phyloP scores from a whole-genome alignment of 2,797 vertebrate genomes.

The Falco novaeseelandiae region DNA sequence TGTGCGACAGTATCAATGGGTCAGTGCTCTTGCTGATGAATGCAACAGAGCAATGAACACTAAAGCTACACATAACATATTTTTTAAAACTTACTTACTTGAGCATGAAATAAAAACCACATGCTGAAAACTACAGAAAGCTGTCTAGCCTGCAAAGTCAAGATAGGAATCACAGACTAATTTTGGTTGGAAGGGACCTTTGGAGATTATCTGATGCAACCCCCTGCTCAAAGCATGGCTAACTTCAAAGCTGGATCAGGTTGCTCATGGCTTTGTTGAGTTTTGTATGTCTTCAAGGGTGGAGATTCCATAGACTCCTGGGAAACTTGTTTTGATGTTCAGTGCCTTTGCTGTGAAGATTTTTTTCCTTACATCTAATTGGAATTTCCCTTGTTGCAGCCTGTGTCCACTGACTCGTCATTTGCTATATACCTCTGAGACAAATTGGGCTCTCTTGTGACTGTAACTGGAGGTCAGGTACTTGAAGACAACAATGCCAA shows the following conservation, averaged over 20 bases:
- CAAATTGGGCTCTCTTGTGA: background rate
- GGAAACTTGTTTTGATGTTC: background rate
- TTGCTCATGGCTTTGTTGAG: background rate
- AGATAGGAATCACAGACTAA: background rate
- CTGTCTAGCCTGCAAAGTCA: background rate
- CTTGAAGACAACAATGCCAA: background rate
- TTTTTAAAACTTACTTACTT: background rate
- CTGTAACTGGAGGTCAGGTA: background rate
- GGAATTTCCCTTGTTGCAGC: background rate
- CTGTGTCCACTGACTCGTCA: background rate
- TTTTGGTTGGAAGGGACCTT: background rate
- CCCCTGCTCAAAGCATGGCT: background rate
- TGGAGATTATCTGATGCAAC: background rate
- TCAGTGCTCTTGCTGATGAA: background rate
- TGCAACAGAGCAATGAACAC: background rate
- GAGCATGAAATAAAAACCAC: background rate
- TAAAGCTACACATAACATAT: background rate
- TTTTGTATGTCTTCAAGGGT: background rate
- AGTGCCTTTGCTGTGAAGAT: background rate
- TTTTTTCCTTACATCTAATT: background rate
- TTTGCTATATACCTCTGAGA: background rate
- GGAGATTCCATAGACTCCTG: background rate
- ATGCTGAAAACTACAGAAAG: background rate
- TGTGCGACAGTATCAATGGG: fast-evolving
- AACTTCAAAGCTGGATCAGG: background rate